A percentile compares a stretch with the other conserved stretches of the same genome.
Evolutionary conservation across 35 echinoderm and acorn worm species (phyloP).

Genomic region (Heliocidaris tuberculata): DNA sequence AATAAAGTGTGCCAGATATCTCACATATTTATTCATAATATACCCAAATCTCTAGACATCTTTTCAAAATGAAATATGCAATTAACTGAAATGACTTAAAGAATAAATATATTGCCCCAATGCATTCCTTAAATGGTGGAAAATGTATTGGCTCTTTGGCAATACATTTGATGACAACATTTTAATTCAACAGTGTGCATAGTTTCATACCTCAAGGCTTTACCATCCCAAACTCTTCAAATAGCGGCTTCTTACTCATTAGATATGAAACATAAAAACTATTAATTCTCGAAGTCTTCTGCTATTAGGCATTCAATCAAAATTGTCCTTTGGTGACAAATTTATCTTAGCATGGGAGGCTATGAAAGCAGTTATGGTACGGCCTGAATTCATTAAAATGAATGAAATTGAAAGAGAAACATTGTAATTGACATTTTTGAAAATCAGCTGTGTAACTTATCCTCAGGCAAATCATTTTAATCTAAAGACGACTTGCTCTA

Average conservation of each 20-base stretch:
- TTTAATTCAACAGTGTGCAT: not conserved
- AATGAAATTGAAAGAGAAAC: constrained; percentile 22
- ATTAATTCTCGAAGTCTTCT: not conserved
- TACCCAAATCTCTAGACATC: too few relatives aligned
- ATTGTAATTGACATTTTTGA: constrained; percentile 34
- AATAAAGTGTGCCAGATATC: too few relatives aligned
- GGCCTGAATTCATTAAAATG: constrained; percentile 8
- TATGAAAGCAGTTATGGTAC: not conserved
- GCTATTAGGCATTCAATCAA: not conserved
- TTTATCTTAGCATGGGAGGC: not conserved
- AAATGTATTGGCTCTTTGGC: not conserved
- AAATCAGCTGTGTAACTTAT: constrained; percentile 27
- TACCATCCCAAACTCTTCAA: not conserved
- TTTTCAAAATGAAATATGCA: too few relatives aligned
- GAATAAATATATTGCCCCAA: too few relatives aligned
- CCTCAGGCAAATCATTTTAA: not conserved
- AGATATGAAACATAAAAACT: not conserved
- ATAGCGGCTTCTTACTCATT: not conserved
- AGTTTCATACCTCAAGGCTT: not conserved
- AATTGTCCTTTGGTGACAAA: constrained; percentile 6
- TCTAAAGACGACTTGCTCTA: not conserved
- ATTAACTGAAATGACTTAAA: too few relatives aligned
- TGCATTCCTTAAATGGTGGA: too few relatives aligned
- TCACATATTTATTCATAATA: too few relatives aligned
- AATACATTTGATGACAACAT: not conserved